Percentiles rank a stretch among this genome's conserved stretches.
Evolutionary conservation across 2,113 vertebrate species (phyloP).

Genomic region (Bubo scandiacus): DNA sequence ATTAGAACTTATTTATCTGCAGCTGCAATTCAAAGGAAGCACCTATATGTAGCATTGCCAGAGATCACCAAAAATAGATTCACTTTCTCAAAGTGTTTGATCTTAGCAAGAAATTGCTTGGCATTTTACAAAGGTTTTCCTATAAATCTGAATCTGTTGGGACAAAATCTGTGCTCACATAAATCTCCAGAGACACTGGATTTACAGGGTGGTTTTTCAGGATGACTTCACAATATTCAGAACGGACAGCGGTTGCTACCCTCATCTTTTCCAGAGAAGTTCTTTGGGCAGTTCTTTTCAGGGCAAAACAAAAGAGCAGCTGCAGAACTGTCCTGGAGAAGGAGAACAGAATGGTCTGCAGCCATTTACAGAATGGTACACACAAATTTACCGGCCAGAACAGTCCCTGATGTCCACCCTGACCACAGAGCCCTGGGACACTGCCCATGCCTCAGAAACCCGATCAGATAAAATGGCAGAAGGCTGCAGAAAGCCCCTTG

Average conservation of each 20-base stretch:
- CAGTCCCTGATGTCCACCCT: neutral
- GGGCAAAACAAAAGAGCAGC: neutral
- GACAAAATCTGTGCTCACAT: neutral
- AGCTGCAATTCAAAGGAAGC: constrained; percentile 5
- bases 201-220: neutral
- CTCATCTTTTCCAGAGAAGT: neutral
- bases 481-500: neutral
- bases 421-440: neutral
- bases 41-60: neutral
- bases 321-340: neutral
- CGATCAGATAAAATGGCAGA: neutral
- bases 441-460: neutral
- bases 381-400: neutral
- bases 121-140: neutral
- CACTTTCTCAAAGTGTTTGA: neutral
- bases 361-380: neutral
- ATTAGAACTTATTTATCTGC: neutral
- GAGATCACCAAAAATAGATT: neutral
- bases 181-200: neutral
- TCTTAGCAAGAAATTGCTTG: neutral
- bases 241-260: neutral
- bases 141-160: neutral
- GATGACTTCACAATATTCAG: neutral
- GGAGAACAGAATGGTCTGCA: neutral
- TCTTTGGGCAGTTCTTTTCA: neutral